Percentiles rank a stretch among this genome's conserved stretches.
Conservation (phyloP, 2,113 vertebrate genomes). For the Eretmochelys imbricata region DNA sequence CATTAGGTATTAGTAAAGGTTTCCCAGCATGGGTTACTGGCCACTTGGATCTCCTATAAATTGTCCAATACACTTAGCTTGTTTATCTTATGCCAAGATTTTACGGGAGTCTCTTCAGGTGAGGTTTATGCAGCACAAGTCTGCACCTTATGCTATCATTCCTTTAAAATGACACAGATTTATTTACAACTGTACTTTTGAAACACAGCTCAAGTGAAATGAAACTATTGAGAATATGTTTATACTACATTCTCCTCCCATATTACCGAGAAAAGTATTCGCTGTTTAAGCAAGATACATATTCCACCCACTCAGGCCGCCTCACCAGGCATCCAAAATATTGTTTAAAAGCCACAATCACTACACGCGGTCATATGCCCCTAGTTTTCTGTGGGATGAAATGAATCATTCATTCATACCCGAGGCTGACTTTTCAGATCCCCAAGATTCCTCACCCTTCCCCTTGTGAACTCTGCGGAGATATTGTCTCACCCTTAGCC, state of each 20-base stretch:
- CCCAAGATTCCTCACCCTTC: not conserved
- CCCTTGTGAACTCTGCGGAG: not conserved
- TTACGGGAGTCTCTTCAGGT: not conserved
- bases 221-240: not conserved
- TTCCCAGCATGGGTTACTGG: too few relatives aligned
- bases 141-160: too few relatives aligned
- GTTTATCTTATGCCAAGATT: not conserved
- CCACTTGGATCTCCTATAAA: not conserved
- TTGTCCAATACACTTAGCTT: not conserved
- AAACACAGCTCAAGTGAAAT: not conserved
- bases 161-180: not conserved
- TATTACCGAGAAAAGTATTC: not conserved
- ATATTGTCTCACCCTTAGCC: not conserved
- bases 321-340: not conserved
- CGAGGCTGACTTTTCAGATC: conserved; percentile 51
- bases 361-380: not conserved
- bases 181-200: not conserved
- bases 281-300: not conserved
- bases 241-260: not conserved
- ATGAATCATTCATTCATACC: conserved; percentile 23
- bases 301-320: not conserved
- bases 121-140: not conserved
- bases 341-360: not conserved
- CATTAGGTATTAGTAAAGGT: not conserved
- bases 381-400: conserved; percentile 1